Evolutionary conservation across 2,113 vertebrate species (phyloP), one percentile per base, ranked within the genome.

Genomic region (Oreochromis aureus): DNA sequence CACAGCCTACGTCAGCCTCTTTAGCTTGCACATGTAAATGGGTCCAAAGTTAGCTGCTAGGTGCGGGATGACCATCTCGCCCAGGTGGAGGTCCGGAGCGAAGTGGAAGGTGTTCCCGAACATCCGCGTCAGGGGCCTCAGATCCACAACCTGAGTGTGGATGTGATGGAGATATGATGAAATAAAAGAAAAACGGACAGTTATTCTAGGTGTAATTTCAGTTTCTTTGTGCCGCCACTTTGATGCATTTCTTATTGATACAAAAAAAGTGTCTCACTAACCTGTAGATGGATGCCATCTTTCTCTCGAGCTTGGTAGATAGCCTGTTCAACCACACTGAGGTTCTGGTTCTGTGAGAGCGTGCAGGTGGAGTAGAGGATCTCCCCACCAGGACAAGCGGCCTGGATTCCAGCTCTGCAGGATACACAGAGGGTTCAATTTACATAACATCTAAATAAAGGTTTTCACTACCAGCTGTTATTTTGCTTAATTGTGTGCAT

Each of bases 21-120:
- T 87, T 12, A 99, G 92, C 90, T 98, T 99, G 95, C 99, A 99
- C 95, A 99, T 97, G 93, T 98, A 99, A 94, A 97, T 97, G 7
- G 99, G 99, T 46, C 99, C 99, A 69, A 99, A 99, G 96, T 99
- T 99, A 84, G 98, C 97, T 0, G 96, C 94, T 80, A 99, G 95
- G 92, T 99, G 97, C 9, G 99, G 99, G 41, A 99, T 92, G 46
- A 99, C 97, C 48, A 99, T 96, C 87, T 98, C 97, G 46, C 99
- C 99, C 27, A 98, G 55, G 7, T 87, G 93, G 87, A 97, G 96
- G 12, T 93, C 94, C 0, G 93, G 82, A 66, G 96, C 97, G 32
- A 99, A 99, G 94, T 92, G 95, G 92, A 99, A 99, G 0, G 97
- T 98, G 89, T 97, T 96, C 80, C 93, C 92, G 92, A 98, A 99